Conservation (phyloP, 2,797 vertebrate genomes). For the Acanthurus tractus region DNA sequence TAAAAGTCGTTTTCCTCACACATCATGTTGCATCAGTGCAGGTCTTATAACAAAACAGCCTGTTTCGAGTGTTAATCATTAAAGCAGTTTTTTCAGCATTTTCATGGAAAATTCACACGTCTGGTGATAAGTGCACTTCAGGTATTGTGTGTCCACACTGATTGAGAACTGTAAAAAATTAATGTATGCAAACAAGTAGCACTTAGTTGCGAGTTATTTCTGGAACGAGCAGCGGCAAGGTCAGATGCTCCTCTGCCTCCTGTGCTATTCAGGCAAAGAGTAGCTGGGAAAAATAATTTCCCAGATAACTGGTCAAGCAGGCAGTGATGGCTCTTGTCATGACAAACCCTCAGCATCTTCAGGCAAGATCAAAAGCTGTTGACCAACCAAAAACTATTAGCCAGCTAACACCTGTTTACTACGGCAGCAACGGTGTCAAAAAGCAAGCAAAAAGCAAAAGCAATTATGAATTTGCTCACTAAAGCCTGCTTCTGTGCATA, state of each 20-base stretch:
- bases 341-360: no score
- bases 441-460: no score
- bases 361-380: no score
- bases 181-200: constrained; percentile 13
- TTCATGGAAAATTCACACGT: neutral
- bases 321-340: constrained; percentile 30
- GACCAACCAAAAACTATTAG: no score
- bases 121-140: constrained; percentile 8
- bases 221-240: constrained; percentile 27
- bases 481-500: neutral
- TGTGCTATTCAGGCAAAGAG: constrained; percentile 30
- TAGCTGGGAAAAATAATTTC: constrained; percentile 30
- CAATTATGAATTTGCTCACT: neutral
- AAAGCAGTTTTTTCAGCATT: constrained; percentile 26
- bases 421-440: no score
- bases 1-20: constrained; percentile 56
- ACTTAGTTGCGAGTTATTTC: constrained; percentile 19
- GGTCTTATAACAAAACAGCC: constrained; percentile 32
- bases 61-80: constrained; percentile 33
- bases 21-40: constrained; percentile 34
- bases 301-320: constrained; percentile 30
- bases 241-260: constrained; percentile 30
- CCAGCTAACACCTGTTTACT: no score
- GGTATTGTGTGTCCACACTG: neutral
- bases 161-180: constrained; percentile 8